A percentile compares a stretch with the other conserved stretches of the same genome.
phyloP scores from a whole-genome alignment of 35 echinoderm and acorn worm genomes.

The Strongylocentrotus purpuratus region DNA sequence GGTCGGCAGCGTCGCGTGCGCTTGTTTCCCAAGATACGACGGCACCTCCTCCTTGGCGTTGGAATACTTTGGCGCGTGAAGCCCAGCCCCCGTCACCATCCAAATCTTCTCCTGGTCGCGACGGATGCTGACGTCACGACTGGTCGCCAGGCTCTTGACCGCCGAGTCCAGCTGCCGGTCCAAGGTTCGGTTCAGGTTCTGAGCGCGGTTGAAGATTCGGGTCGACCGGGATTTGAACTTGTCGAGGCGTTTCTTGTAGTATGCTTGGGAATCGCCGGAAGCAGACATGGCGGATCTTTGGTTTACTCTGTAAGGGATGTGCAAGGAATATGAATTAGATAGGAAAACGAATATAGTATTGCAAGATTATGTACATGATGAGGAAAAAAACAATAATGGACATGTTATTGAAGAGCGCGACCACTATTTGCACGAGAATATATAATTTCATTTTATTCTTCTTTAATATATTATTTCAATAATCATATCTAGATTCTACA shows the following conservation, averaged over 20 bases:
- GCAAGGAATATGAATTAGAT: not conserved
- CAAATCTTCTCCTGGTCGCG: slow-evolving; percentile 80
- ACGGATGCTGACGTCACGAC: slow-evolving; percentile 66
- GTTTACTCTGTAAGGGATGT: not conserved
- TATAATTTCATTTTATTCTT: too few relatives aligned
- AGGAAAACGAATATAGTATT: too few relatives aligned
- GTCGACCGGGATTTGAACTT: slow-evolving; percentile 71
- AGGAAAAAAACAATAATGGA: too few relatives aligned
- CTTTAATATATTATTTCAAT: too few relatives aligned
- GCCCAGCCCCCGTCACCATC: slow-evolving; percentile 51
- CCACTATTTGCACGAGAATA: too few relatives aligned
- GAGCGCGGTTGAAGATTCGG: slow-evolving; percentile 71
- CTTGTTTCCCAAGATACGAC: slow-evolving; percentile 60
- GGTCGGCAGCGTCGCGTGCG: slow-evolving; percentile 65
- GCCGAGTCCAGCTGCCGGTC: slow-evolving; percentile 62
- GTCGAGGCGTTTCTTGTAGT: slow-evolving; percentile 72
- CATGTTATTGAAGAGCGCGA: too few relatives aligned
- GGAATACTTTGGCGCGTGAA: slow-evolving; percentile 52
- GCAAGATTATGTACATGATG: too few relatives aligned
- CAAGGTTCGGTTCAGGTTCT: slow-evolving; percentile 76
- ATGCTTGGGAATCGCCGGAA: slow-evolving; percentile 22
- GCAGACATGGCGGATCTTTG: slow-evolving; percentile 28
- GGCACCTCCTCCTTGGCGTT: slow-evolving; percentile 51
- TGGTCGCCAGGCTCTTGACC: slow-evolving; percentile 61
- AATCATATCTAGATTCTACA: too few relatives aligned